Percentiles rank a stretch among this genome's conserved stretches.
phyloP scores from a whole-genome alignment of 23 tunicate species.

The Halocynthia aurantium region DNA sequence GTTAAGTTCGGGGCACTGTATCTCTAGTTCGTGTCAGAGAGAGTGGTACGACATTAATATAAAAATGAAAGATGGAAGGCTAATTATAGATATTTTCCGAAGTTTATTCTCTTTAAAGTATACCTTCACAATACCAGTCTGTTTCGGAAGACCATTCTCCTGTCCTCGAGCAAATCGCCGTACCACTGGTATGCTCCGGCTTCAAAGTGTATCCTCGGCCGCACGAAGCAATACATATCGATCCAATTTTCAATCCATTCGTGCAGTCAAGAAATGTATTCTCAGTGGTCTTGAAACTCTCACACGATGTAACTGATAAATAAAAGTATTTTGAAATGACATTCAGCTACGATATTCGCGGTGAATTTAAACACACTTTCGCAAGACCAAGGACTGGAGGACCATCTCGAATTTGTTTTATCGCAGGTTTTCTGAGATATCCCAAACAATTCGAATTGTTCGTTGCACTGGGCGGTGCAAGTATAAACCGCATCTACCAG shows the following conservation, averaged over 20 bases:
- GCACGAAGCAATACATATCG: not conserved
- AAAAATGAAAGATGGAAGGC: not conserved
- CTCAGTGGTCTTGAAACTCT: not conserved
- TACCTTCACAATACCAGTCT: constrained; percentile 1
- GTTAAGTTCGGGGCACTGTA: not conserved
- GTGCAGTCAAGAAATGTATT: constrained; percentile 8
- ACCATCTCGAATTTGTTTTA: not conserved
- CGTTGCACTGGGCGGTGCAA: constrained; percentile 1
- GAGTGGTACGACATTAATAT: not conserved
- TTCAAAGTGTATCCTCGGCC: not conserved
- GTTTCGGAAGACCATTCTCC: constrained; percentile 4
- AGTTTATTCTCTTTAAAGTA: not conserved
- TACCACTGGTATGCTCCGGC: not conserved
- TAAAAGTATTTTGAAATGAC: not conserved
- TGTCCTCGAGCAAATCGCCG: not conserved
- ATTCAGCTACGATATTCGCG: not conserved
- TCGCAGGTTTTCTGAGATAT: not conserved
- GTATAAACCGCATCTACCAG: not conserved
- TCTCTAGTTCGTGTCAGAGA: not conserved
- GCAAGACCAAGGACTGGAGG: constrained; percentile 1
- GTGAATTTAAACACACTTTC: not conserved
- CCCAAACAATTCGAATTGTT: not conserved
- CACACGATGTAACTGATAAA: not conserved
- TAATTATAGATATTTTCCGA: not conserved
- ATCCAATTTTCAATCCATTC: not conserved